A percentile compares a stretch with the other conserved stretches of the same genome.
These are phyloP conservation scores for Odontamblyopus lacepedii DNA, from an alignment of 2,797 vertebrate species.

Conservation along the genomic window DNA sequence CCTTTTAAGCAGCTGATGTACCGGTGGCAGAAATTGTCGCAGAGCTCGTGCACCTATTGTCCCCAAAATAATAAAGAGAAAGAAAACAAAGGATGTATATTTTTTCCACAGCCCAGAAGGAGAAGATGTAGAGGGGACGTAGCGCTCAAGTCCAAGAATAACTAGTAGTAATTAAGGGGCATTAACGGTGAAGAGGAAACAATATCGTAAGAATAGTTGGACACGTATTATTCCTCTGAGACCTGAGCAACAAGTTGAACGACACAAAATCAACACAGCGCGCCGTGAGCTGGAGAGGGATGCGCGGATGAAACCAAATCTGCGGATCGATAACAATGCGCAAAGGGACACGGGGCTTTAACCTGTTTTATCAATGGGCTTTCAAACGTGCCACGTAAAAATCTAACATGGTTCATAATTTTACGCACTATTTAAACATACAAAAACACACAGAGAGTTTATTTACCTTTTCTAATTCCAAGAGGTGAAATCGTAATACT, in stretches of 20 bases:
- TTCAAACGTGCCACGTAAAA: slow-evolving; percentile 1
- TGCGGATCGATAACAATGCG: slow-evolving; percentile 63
- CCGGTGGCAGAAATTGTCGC: slow-evolving; percentile 99
- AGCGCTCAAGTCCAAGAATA: slow-evolving; percentile 80
- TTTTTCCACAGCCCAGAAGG: slow-evolving; percentile 62
- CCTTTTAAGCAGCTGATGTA: slow-evolving; percentile 99
- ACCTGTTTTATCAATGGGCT: slow-evolving; percentile 42
- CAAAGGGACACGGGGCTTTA: slow-evolving; percentile 46
- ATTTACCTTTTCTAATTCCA: slow-evolving; percentile 99
- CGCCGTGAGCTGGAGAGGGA: slow-evolving; percentile 58
- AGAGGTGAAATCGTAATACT: slow-evolving; percentile 99
- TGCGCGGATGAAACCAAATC: slow-evolving; percentile 73
- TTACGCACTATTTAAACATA: slow-evolving; percentile 32
- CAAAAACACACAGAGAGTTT: not conserved
- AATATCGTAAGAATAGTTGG: slow-evolving; percentile 91
- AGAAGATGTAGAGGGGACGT: slow-evolving; percentile 42
- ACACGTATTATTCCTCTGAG: slow-evolving; percentile 90
- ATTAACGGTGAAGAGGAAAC: slow-evolving; percentile 89
- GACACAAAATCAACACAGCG: slow-evolving; percentile 64
- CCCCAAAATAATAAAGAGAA: slow-evolving; percentile 42
- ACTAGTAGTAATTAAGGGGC: slow-evolving; percentile 81
- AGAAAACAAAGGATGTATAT: slow-evolving; percentile 43
- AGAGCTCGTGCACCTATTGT: slow-evolving; percentile 95
- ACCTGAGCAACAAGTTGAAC: slow-evolving; percentile 93
- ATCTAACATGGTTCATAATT: not conserved